Conservation (phyloP, 2,888 invertebrate species). For the Parnassius glacialis region DNA sequence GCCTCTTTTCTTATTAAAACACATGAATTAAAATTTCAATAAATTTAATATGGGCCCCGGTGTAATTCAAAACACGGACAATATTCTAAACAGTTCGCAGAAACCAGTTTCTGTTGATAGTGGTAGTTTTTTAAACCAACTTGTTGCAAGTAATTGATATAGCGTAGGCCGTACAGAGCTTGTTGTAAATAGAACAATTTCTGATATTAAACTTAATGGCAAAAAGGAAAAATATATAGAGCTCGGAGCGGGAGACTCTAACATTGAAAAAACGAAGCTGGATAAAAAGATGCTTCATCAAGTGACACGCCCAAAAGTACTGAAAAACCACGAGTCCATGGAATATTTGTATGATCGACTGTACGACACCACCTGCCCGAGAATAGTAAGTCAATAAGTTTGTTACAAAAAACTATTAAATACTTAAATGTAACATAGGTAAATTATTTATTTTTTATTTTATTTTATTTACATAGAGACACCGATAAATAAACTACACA, state of each 20-base stretch:
- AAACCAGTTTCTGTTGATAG: slow-evolving; percentile 39
- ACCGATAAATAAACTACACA: too few relatives aligned
- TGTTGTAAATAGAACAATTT: slow-evolving; percentile 28
- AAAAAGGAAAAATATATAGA: slow-evolving; percentile 28
- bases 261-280: slow-evolving; percentile 36
- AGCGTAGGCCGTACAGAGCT: slow-evolving; percentile 46
- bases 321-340: slow-evolving; percentile 62
- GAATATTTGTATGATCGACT: slow-evolving; percentile 68
- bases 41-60: slow-evolving; percentile 61
- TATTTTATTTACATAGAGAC: too few relatives aligned
- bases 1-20: slow-evolving; percentile 36
- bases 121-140: slow-evolving; percentile 42
- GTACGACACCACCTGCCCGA: slow-evolving; percentile 61
- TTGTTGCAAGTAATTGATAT: slow-evolving; percentile 44
- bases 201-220: slow-evolving; percentile 17
- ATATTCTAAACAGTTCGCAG: slow-evolving; percentile 46
- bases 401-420: neutral
- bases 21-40: slow-evolving; percentile 2
- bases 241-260: slow-evolving; percentile 19
- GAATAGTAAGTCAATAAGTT: slow-evolving; percentile 53
- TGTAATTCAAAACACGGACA: slow-evolving; percentile 56
- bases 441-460: neutral
- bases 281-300: slow-evolving; percentile 49
- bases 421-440: neutral
- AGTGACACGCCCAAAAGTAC: slow-evolving; percentile 61